Percentiles rank a stretch among this genome's conserved stretches.
Conservation (phyloP, 2,888 invertebrate species). For the Amphipoea oculea region DNA sequence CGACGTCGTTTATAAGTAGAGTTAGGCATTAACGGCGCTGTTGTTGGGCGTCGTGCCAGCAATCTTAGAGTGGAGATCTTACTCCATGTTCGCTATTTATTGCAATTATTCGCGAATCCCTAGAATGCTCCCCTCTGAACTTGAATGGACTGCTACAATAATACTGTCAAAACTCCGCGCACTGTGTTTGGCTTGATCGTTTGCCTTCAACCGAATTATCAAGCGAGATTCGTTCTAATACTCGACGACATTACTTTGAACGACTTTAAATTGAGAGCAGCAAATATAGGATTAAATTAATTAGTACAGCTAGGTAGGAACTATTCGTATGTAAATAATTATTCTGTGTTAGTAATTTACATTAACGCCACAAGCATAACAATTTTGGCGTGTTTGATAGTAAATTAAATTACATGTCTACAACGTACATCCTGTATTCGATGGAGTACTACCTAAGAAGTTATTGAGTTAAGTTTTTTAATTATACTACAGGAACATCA, state of each 20-base stretch:
- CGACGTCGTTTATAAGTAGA: slow-evolving; percentile 72
- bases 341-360: slow-evolving; percentile 45
- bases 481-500: slow-evolving; percentile 41
- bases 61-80: slow-evolving; percentile 69
- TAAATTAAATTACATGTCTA: slow-evolving; percentile 39
- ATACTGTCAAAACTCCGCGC: slow-evolving; percentile 57
- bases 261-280: slow-evolving; percentile 50
- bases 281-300: slow-evolving; percentile 55
- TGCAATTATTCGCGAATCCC: slow-evolving; percentile 80
- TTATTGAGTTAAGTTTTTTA: slow-evolving; percentile 37
- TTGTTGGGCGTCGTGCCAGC: slow-evolving; percentile 77
- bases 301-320: slow-evolving; percentile 30
- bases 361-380: slow-evolving; percentile 39
- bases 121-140: slow-evolving; percentile 67
- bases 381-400: slow-evolving; percentile 49
- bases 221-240: slow-evolving; percentile 50
- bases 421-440: slow-evolving; percentile 30
- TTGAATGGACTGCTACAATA: slow-evolving; percentile 69
- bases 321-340: slow-evolving; percentile 52
- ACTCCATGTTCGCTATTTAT: slow-evolving; percentile 76
- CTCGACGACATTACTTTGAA: slow-evolving; percentile 42
- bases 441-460: slow-evolving; percentile 15
- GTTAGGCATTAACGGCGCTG: slow-evolving; percentile 74
- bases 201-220: slow-evolving; percentile 46
- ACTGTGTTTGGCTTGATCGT: slow-evolving; percentile 41